Evolutionary conservation across 2,113 vertebrate species (phyloP), one percentile per base, ranked within the genome.

Genomic region (Sphyrna mokarran): DNA sequence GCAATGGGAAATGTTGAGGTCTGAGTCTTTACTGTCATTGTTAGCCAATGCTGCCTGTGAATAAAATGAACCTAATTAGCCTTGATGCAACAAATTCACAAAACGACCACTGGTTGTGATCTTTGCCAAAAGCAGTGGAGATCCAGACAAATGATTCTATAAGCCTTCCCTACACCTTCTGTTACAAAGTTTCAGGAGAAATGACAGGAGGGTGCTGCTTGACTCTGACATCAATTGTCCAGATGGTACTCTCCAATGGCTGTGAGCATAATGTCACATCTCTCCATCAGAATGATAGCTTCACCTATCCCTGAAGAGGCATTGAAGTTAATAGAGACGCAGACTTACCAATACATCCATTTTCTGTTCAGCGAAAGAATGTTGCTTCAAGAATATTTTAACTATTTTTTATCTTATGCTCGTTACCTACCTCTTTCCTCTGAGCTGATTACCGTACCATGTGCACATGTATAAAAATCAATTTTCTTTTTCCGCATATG

Each of bases 1-100:
- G 69, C 43, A 72, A 23, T 54, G 96, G 96, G 95, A 96, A 96
- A 97, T 96, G 96, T 96, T 96, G 95, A 96, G 97, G 96, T 97
- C 94, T 0, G 96, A 97, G 68, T 76, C 78, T 7, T 58, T 83
- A 94, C 96, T 96, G 97, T 96, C 96, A 90, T 97, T 97, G 96
- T 96, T 96, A 96, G 97, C 96, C 40, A 95, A 96, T 96, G 16
- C 96, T 96, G 96, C 97, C 97, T 97, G 96, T 96, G 97, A 97
- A 96, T 96, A 96, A 97, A 97, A 97, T 97, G 68, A 97, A 97
- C 97, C 96, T 97, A 98, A 98, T 98, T 97, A 97, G 97, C 97
- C 97, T 97, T 97, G 97, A 98, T 97, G 97, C 97, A 97, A 97
- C 97, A 97, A 97, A 97, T 97, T 97, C 97, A 96, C 97, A 97